Base-by-base conservation (phyloP, 2,797 vertebrate genomes). In the Falco rusticolus region DNA sequence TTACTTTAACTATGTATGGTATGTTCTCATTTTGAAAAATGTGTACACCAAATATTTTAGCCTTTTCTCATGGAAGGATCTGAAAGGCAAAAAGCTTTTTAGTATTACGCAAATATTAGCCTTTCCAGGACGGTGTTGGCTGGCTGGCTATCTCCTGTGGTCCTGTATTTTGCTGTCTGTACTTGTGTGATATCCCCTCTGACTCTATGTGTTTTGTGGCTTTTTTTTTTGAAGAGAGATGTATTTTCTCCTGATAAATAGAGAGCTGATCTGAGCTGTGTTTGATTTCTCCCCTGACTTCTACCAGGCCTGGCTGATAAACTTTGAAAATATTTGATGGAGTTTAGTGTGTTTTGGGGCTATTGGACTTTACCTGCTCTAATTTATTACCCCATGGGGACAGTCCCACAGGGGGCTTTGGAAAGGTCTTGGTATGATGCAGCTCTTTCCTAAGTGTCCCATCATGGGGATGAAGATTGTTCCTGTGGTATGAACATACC, bases 1-100 rank as follows among this genome's bases (percentile, higher is more conserved):
- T 96, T 95, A 95, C 97, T 96, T 96, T 96, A 96, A 95, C 95
- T 97, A 95, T 94, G 96, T 92, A 94, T 94, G 94, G 96, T 97
- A 97, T 96, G 97, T 96, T 96, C 95, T 96, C 68, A 0, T 95
- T 83, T 94, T 70, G 75, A 96, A 87, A 95, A 95, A 97, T 90
- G 96, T 85, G 88, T 85, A 16, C 92, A 92, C 86, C 92, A 83
- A 96, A 95, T 96, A 96, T 90, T 95, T 96, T 5, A 94, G 92
- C 92, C 96, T 93, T 97, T 96, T 96, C 93, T 96, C 93, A 94
- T 95, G 95, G 87, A 96, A 96, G 87, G 79, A 83, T 69, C 50
- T 0, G 50, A 95, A 87, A 83, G 76, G 92, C 95, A 80, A 83
- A 88, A 87, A 89, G 84, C 64, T 94, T 92, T 96, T 93, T 15